Conservation (phyloP, 2,797 vertebrate genomes). For the Todus mexicanus region DNA sequence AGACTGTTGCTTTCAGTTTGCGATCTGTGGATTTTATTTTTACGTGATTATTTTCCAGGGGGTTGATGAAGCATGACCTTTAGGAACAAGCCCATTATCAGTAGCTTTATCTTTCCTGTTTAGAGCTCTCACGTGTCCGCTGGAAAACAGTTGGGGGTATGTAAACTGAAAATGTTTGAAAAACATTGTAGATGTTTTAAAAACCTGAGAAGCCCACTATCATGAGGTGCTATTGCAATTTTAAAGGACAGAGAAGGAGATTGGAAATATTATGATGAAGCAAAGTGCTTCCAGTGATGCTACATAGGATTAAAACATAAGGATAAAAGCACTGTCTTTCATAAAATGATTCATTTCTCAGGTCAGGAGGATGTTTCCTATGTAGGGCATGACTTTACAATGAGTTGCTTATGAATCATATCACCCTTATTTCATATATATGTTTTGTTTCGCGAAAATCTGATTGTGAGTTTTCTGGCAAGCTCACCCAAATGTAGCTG, state of each 20-base stretch:
- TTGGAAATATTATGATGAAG: neutral
- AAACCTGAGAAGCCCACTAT: neutral
- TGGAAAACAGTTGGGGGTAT: neutral
- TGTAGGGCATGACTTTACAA: neutral
- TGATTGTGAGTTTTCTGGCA: neutral
- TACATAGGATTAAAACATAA: neutral
- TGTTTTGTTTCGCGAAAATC: neutral
- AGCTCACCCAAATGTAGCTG: neutral
- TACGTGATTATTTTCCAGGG: neutral
- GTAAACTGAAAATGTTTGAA: neutral
- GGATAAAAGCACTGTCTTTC: neutral
- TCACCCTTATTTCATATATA: neutral
- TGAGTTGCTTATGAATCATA: conserved; percentile 5
- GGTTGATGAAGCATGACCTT: neutral
- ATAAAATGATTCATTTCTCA: neutral
- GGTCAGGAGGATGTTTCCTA: neutral
- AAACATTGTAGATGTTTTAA: neutral
- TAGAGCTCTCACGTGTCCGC: neutral
- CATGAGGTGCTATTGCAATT: neutral
- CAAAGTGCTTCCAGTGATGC: neutral
- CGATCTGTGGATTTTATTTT: neutral
- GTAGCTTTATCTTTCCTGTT: neutral
- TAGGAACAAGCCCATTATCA: neutral
- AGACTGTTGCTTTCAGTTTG: neutral
- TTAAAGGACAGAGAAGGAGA: neutral